Conservation (phyloP, 2,888 invertebrate species). For the Neelides folsomi region DNA sequence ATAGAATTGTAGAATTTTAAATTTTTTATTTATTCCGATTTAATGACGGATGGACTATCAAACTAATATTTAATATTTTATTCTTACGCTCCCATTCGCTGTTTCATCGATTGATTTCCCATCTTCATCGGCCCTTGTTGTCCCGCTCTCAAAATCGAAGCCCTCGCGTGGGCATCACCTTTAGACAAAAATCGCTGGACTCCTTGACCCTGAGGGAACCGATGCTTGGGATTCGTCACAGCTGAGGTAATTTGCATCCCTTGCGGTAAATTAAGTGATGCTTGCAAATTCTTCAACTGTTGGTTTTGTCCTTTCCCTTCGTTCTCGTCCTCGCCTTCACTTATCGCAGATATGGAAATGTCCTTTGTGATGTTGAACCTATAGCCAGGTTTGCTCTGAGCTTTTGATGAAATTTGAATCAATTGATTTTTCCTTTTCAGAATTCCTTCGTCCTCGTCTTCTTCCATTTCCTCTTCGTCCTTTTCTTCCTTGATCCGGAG, state of each 20-base stretch:
- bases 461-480: slow-evolving; percentile 11
- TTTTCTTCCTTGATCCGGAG: background rate
- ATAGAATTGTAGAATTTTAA: no score
- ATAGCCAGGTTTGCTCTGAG: slow-evolving; percentile 25
- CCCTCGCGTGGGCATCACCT: slow-evolving; percentile 3
- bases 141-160: slow-evolving; percentile 8
- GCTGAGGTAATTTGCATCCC: slow-evolving; percentile 3
- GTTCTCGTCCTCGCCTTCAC: slow-evolving; percentile 7
- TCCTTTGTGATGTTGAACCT: slow-evolving; percentile 32
- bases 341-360: slow-evolving; percentile 32
- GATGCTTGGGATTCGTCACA: background rate
- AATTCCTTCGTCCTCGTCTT: slow-evolving; percentile 4
- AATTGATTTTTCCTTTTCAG: slow-evolving; percentile 5
- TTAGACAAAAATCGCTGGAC: slow-evolving; percentile 6
- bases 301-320: background rate
- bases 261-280: slow-evolving; percentile 7
- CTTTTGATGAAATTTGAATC: slow-evolving; percentile 19
- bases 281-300: background rate
- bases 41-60: no score
- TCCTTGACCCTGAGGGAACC: slow-evolving; percentile 8
- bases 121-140: slow-evolving; percentile 4
- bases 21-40: no score
- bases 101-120: no score
- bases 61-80: no score
- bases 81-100: no score